A percentile compares a stretch with the other conserved stretches of the same genome.
Conservation (phyloP, 1,140 invertebrate species). For the Leptinotarsa undecemlineata region DNA sequence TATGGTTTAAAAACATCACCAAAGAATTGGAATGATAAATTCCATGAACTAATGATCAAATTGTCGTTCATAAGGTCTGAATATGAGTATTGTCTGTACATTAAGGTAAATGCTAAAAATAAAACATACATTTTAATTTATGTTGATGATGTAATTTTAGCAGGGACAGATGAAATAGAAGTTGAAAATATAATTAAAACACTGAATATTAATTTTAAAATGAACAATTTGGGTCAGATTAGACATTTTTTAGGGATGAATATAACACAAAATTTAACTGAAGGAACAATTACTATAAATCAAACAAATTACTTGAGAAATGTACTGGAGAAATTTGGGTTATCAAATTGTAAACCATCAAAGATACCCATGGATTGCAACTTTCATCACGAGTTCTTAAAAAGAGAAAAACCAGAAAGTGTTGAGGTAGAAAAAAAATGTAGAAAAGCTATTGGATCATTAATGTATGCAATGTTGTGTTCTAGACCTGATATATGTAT, state of each 20-base stretch:
- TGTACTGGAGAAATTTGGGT: background rate
- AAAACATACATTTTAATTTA: background rate
- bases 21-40: background rate
- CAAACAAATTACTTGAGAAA: background rate
- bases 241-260: background rate
- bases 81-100: background rate
- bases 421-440: slow-evolving; percentile 32
- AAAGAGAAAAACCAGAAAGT: slow-evolving; percentile 22
- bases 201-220: background rate
- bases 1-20: background rate
- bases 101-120: background rate
- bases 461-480: slow-evolving; percentile 37
- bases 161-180: background rate
- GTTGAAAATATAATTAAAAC: background rate
- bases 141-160: background rate
- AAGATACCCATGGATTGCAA: slow-evolving; percentile 1
- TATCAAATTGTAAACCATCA: background rate
- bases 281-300: slow-evolving; percentile 2
- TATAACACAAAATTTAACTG: background rate
- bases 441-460: slow-evolving; percentile 30
- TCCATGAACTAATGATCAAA: background rate
- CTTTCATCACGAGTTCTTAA: background rate
- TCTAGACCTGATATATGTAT: slow-evolving; percentile 34
- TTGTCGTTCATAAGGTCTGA: background rate
- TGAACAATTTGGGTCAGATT: background rate